Evolutionary conservation across 2,113 vertebrate genomes (phyloP).

Genomic region (Sinocyclocheilus maitianheensis): DNA sequence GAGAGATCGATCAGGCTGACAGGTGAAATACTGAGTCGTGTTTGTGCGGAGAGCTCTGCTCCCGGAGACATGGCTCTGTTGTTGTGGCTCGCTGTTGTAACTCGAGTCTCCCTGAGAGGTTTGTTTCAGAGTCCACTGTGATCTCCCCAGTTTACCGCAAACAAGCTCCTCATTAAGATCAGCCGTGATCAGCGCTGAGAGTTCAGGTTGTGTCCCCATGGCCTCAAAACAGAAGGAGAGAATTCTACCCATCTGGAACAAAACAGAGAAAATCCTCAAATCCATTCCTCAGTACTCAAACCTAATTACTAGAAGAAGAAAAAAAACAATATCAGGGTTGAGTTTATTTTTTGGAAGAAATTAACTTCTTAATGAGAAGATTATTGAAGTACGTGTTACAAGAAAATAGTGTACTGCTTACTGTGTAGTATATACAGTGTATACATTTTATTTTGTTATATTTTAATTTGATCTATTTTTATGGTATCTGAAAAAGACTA

Average conservation of each 20-base stretch:
- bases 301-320: background rate
- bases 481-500: background rate
- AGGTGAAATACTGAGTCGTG: constrained; percentile 25
- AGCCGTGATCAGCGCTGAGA: background rate
- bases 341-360: background rate
- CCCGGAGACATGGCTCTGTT: constrained; percentile 24
- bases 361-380: background rate
- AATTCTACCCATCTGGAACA: background rate
- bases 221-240: background rate
- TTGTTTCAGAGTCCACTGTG: constrained; percentile 15
- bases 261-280: background rate
- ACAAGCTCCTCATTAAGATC: constrained; percentile 35
- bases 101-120: constrained; percentile 59
- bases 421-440: background rate
- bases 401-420: no score
- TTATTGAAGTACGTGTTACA: no score
- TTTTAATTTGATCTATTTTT: background rate
- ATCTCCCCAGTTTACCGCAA: constrained; percentile 8
- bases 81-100: constrained; percentile 60
- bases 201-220: background rate
- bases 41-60: constrained; percentile 1
- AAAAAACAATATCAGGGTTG: background rate
- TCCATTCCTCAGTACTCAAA: background rate
- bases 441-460: background rate
- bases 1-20: constrained; percentile 16